Conservation (phyloP, 2,113 vertebrate genomes). For the Todiramphus saurophagus region DNA sequence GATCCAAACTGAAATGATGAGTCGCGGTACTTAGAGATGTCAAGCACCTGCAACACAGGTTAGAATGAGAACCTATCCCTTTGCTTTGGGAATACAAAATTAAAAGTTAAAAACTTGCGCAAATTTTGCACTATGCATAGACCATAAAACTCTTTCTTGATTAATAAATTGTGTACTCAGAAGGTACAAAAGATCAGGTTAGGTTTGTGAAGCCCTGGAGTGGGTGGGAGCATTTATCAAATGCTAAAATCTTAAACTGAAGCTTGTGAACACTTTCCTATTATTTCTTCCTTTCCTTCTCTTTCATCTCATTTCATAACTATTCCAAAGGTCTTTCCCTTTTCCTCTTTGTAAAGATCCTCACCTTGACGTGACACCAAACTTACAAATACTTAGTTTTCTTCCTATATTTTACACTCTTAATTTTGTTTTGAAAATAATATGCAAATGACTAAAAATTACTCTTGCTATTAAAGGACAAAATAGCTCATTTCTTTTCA, state of each 20-base stretch:
- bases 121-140: not conserved
- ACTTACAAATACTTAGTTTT: not conserved
- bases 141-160: not conserved
- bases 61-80: not conserved
- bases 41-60: not conserved
- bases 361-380: not conserved
- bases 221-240: not conserved
- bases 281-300: not conserved
- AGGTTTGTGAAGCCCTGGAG: not conserved
- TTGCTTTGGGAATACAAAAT: not conserved
- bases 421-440: not conserved
- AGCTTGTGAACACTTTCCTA: not conserved
- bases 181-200: not conserved
- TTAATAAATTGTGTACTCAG: not conserved
- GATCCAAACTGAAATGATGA: constrained; percentile 47
- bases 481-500: not conserved
- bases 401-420: not conserved
- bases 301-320: not conserved
- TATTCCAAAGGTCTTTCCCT: not conserved
- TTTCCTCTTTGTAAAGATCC: not conserved
- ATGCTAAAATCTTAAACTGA: not conserved
- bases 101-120: not conserved
- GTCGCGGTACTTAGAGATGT: not conserved
- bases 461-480: not conserved
- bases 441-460: not conserved